These are phyloP conservation scores for Neomorphus geoffroyi DNA, from an alignment of 2,797 vertebrate species.

Conservation along the genomic window DNA sequence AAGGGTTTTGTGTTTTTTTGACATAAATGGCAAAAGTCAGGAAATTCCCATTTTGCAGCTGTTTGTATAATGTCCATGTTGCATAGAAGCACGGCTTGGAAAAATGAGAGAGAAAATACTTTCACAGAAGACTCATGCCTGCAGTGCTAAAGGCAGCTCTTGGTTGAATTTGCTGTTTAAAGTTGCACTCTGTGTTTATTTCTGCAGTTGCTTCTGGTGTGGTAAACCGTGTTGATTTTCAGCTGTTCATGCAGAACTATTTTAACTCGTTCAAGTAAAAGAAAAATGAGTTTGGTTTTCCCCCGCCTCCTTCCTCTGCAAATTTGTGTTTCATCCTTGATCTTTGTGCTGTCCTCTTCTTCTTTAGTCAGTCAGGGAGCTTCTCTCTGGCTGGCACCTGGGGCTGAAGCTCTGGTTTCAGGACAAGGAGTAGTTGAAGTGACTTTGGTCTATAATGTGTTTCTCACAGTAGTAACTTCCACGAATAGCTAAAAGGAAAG, in stretches of 20 bases:
- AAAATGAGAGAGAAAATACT: neutral
- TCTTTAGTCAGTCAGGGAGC: neutral
- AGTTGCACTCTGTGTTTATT: constrained; percentile 7
- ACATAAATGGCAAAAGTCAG: constrained; percentile 56
- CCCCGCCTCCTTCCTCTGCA: neutral
- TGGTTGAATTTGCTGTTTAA: neutral
- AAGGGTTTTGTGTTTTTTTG: constrained; percentile 4
- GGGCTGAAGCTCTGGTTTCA: neutral
- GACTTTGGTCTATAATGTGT: neutral
- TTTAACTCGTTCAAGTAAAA: neutral
- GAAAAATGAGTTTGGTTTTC: neutral
- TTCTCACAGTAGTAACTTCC: neutral
- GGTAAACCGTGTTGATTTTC: neutral
- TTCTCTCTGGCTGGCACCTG: neutral
- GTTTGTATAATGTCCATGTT: constrained; percentile 29
- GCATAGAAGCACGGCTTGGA: constrained; percentile 19
- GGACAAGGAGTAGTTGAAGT: neutral
- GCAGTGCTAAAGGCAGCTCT: neutral
- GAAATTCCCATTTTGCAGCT: constrained; percentile 64
- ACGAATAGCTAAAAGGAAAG: neutral
- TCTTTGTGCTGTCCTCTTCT: neutral
- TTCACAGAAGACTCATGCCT: neutral
- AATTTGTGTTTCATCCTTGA: neutral
- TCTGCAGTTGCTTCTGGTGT: neutral
- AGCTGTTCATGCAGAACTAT: neutral